Conservation (phyloP, 2,888 invertebrate genomes). For the Lycaena phlaeas region DNA sequence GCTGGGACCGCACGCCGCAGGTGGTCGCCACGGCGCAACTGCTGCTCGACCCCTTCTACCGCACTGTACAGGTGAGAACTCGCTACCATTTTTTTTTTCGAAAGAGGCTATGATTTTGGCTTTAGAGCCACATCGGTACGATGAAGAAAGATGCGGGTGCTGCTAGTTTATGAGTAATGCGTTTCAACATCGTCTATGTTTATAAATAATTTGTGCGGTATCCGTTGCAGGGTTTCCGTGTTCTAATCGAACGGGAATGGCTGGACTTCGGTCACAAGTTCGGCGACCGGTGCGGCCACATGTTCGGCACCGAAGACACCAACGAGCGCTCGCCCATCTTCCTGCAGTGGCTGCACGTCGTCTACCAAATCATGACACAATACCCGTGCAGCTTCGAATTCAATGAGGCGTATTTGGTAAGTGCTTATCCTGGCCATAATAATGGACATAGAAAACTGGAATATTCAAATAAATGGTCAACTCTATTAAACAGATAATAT, state of each 20-base stretch:
- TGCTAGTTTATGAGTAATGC: too few relatives aligned
- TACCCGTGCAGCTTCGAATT: slow-evolving; percentile 97
- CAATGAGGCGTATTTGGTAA: slow-evolving; percentile 92
- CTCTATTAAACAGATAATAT: not conserved
- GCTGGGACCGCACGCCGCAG: slow-evolving; percentile 99
- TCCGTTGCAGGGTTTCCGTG: slow-evolving; percentile 85
- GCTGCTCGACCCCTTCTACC: slow-evolving; percentile 93
- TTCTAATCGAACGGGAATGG: slow-evolving; percentile 97
- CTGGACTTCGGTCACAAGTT: slow-evolving; percentile 98
- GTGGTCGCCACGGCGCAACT: slow-evolving; percentile 94
- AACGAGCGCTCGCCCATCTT: slow-evolving; percentile 98
- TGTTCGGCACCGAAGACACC: slow-evolving; percentile 85
- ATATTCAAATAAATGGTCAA: too few relatives aligned
- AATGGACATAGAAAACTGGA: too few relatives aligned
- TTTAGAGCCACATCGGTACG: too few relatives aligned
- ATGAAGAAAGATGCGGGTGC: too few relatives aligned
- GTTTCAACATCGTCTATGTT: too few relatives aligned
- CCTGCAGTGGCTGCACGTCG: slow-evolving; percentile 97
- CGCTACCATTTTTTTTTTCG: too few relatives aligned
- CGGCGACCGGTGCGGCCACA: slow-evolving; percentile 92
- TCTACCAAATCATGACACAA: slow-evolving; percentile 91
- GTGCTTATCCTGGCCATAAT: too few relatives aligned
- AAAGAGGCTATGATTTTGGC: too few relatives aligned
- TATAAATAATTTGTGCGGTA: too few relatives aligned
- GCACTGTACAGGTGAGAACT: slow-evolving; percentile 90